Base-by-base conservation (phyloP, 1,140 invertebrate genomes). In the Psilanteris sp. region DNA sequence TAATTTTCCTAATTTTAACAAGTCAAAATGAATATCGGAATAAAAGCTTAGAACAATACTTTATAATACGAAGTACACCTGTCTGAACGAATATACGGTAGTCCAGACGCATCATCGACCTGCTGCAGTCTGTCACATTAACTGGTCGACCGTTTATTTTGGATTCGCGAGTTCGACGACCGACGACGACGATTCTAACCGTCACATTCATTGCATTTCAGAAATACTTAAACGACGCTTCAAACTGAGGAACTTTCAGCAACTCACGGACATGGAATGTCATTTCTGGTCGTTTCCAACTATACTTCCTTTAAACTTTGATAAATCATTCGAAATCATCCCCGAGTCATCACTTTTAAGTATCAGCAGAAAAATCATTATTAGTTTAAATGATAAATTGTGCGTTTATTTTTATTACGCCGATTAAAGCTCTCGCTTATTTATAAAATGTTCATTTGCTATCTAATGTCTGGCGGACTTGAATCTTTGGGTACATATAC, bases 101-200 rank as follows among this genome's bases (percentile, higher is more conserved):
- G 62, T 59, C 68, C 67, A 68, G 75, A 64, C 68, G 59, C 62
- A 73, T 77, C 75, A 73, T 68, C 62, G 76, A 78, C 64, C 66
- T 61, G 62, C 57, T 44, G 71, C 59, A 71, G 54, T 74, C 64
- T 66, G 73, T 71, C 54, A 46, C 36, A 67, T 72, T 79, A 70
- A 66, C 74, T 75, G 50, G 31, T 68, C 68, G 81, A 68, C 77
- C 81, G 81, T 84, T 83, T 85, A 85, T 85, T 85, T 85, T 83
- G 83, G 81, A 83, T 82, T 66, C 67, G 71, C 70, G 82, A 76
- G 83, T 85, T 85, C 83, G 83, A 83, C 81, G 83, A 85, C 83
- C 83, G 81, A 78, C 80, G 77, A 57, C 68, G 70, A 59, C 78
- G 50, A 64, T 71, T 55, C 71, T 73, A 68, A 77, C 72, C 66